A percentile compares a stretch with the other conserved stretches of the same genome.
Conservation (phyloP, 2,888 invertebrate genomes). For the Scaptodrosophila latifasciaeformis region DNA sequence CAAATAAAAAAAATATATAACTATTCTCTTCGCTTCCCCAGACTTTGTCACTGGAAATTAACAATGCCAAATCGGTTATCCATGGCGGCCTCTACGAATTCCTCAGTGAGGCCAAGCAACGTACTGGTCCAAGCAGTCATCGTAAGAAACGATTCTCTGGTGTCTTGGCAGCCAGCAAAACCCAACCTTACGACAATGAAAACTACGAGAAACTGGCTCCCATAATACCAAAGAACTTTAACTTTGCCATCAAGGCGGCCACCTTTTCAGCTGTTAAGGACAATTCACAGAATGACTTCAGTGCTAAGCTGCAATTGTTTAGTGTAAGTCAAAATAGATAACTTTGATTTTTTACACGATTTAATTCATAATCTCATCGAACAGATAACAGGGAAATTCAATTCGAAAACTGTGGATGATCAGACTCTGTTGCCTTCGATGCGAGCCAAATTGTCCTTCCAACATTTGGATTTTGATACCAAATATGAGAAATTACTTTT, state of each 20-base stretch:
- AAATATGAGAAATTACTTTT: conserved; percentile 78
- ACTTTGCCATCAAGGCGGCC: conserved; percentile 83
- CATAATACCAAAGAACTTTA: conserved; percentile 88
- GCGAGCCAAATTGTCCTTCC: conserved; percentile 80
- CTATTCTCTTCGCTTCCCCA: too few relatives aligned
- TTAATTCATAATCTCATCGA: conserved; percentile 14
- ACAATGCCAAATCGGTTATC: conserved; percentile 76
- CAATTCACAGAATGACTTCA: conserved; percentile 82
- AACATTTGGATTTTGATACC: conserved; percentile 80
- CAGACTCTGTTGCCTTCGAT: conserved; percentile 77
- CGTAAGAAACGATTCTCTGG: conserved; percentile 10
- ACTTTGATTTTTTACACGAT: background rate
- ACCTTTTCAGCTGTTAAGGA: conserved; percentile 82
- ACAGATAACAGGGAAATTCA: conserved; percentile 79
- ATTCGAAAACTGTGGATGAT: conserved; percentile 75
- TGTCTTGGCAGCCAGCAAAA: too few relatives aligned
- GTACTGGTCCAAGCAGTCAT: conserved; percentile 50
- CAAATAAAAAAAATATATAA: background rate
- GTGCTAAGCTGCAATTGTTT: conserved; percentile 81
- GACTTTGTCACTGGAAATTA: conserved; percentile 75
- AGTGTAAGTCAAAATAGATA: conserved; percentile 75
- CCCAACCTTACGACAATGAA: conserved; percentile 72
- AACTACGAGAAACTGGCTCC: conserved; percentile 82
- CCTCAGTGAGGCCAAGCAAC: conserved; percentile 74
- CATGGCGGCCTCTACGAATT: conserved; percentile 77